A percentile compares a stretch with the other conserved stretches of the same genome.
phyloP scores from a whole-genome alignment of 2,888 invertebrate species.

The Spialia ferax region DNA sequence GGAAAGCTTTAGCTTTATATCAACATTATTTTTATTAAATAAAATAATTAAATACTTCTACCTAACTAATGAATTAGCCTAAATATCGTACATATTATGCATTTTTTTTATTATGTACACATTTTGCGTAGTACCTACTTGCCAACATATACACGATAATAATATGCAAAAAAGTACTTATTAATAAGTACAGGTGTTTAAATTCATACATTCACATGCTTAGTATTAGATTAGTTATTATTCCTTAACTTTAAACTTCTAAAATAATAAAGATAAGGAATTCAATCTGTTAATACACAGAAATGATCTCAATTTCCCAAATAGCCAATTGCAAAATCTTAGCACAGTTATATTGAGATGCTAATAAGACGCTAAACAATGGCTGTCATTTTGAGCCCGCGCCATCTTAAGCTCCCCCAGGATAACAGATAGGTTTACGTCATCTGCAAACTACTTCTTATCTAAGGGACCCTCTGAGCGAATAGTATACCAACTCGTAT shows the following conservation, averaged over 20 bases:
- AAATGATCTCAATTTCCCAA: not conserved
- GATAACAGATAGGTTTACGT: constrained; percentile 28
- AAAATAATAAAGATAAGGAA: not conserved
- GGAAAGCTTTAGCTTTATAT: no score
- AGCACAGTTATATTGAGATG: constrained; percentile 1
- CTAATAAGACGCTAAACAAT: constrained; percentile 18
- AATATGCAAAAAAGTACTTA: no score
- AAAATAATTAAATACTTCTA: no score
- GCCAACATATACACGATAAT: no score
- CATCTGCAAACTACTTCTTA: constrained; percentile 25
- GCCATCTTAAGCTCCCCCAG: constrained; percentile 23
- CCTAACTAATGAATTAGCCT: no score
- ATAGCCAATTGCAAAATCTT: not conserved
- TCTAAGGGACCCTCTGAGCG: constrained; percentile 18
- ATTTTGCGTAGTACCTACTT: no score
- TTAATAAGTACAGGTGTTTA: no score
- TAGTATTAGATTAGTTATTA: not conserved
- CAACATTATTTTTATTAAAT: no score
- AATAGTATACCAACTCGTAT: no score
- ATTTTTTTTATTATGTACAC: no score
- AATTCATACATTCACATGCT: no score
- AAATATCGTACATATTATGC: no score
- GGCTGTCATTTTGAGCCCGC: constrained; percentile 14
- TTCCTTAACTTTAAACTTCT: not conserved
- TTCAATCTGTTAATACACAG: not conserved